Base-by-base conservation (phyloP, 1,140 invertebrate genomes). In the Phortica variegata region DNA sequence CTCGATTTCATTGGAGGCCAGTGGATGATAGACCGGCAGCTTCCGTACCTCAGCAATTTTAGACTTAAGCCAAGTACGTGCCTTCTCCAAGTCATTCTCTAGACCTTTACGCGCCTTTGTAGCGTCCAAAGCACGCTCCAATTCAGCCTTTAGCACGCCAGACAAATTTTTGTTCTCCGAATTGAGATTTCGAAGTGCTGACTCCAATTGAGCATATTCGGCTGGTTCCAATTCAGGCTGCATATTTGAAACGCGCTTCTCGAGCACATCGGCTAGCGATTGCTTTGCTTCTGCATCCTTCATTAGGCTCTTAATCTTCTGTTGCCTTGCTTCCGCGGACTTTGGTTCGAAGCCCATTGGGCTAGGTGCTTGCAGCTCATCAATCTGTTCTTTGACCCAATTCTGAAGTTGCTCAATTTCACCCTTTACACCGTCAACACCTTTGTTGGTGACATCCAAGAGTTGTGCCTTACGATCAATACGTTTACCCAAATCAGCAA, bases 231-330 rank as follows among this genome's bases (percentile, higher is more conserved):
- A 70, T 73, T 95, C 92, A 50, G 86, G 83, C 61, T 88, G 83
- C 78, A 96, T 87, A 43, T 88, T 88, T 33, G 85, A 84, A 3
- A 94, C 83, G 37, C 91, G 86, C 71, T 90, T 90, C 55, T 89
- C 85, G 7, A 95, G 75, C 3, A 87, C 88, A 52, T 92, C 88
- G 31, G 92, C 84, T 5, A 91, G 79, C 2, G 89, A 83, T 60
- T 89, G 85, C 73, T 93, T 93, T 5, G 85, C 85, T 62, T 93
- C 90, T 7, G 88, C 83, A 72, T 95, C 91, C 77, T 92, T 91
- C 19, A 89, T 73, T 40, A 91, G 77, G 29, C 83, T 83, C 73
- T 88, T 89, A 4, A 88, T 73, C 50, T 84, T 77, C 53, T 87
- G 83, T 34, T 89, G 80, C 47, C 82, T 80, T 47, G 88, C 85